Evolutionary conservation across 1,140 invertebrate species (phyloP).

Genomic region (Potamilus streckersoni): DNA sequence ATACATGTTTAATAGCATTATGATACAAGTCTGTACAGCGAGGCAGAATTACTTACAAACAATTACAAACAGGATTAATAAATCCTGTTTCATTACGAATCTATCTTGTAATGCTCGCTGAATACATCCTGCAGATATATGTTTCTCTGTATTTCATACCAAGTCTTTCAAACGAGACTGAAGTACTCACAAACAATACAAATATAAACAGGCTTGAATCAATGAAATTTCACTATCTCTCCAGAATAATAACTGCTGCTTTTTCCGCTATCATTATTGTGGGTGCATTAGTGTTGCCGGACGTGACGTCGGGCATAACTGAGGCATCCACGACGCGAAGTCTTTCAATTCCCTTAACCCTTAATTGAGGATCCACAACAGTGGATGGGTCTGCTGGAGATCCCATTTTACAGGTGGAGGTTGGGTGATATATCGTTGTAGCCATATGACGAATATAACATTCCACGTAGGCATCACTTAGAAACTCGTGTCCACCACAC

Average conservation of each 20-base stretch:
- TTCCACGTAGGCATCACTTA: slow-evolving; percentile 34
- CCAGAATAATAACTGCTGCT: slow-evolving; percentile 64
- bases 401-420: slow-evolving; percentile 82
- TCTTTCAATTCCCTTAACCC: slow-evolving; percentile 7
- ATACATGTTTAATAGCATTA: no score
- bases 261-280: slow-evolving; percentile 90
- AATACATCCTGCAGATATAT: no score
- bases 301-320: slow-evolving; percentile 39
- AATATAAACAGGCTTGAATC: no score
- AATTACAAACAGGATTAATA: no score
- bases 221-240: slow-evolving; percentile 68
- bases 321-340: slow-evolving; percentile 44
- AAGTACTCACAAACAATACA: no score
- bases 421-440: slow-evolving; percentile 72
- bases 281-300: slow-evolving; percentile 84
- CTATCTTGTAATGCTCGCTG: no score
- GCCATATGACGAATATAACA: slow-evolving; percentile 73
- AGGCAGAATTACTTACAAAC: no score
- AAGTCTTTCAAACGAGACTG: no score
- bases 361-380: no score
- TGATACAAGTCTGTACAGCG: no score
- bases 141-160: no score
- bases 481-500: slow-evolving; percentile 76
- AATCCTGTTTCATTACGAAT: no score
- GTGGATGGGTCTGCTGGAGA: slow-evolving; percentile 51